Evolutionary conservation across 2,113 vertebrate species (phyloP), one percentile per base, ranked within the genome.

Genomic region (Hippolais icterina): DNA sequence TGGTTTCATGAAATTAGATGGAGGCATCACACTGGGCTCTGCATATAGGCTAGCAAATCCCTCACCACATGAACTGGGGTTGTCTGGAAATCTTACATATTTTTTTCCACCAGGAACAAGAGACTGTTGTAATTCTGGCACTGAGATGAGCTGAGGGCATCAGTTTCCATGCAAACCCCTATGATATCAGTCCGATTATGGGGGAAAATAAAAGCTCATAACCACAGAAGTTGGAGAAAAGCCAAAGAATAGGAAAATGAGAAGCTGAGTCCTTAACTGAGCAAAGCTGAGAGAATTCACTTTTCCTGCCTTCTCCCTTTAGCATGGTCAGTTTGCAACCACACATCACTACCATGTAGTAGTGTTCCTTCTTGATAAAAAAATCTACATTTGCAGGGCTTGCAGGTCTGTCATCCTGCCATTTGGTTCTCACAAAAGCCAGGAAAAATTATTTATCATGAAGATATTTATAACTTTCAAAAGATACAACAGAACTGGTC

Each of bases 61-160:
- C 25, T 46, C 53, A 74, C 53, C 33, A 23, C 33, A 4, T 24
- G 35, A 87, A 83, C 27, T 16, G 35, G 8, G 59, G 54, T 23
- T 3, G 0, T 69, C 84, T 72, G 89, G 81, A 72, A 52, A 46
- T 50, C 56, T 87, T 79, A 83, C 75, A 66, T 90, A 24, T 74
- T 94, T 94, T 75, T 91, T 96, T 95, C 92, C 82, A 85, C 77
- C 61, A 93, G 59, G 19, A 94, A 71, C 68, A 97, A 87, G 76
- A 91, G 93, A 37, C 59, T 82, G 18, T 72, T 96, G 82, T 87
- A 91, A 85, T 91, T 93, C 84, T 90, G 84, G 89, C 81, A 25
- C 46, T 22, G 66, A 66, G 87, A 95, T 70, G 66, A 91, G 84
- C 42, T 94, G 84, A 85, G 75, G 74, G 56, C 89, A 95, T 83